Base-by-base conservation (phyloP, 2,113 vertebrate species). In the Nyctereutes procyonoides region DNA sequence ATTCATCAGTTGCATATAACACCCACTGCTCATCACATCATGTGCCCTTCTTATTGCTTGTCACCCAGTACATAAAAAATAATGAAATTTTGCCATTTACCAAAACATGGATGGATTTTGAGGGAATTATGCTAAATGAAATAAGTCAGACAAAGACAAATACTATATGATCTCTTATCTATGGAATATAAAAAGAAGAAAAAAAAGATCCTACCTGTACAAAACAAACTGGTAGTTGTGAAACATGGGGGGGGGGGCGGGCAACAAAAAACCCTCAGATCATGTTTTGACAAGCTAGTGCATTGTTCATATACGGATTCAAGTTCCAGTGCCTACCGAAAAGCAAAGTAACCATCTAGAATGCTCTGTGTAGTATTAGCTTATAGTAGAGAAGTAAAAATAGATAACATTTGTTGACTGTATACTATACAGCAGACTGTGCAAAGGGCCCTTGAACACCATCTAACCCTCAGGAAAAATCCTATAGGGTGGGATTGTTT, bases 401-500 rank as follows among this genome's bases (percentile, higher is more conserved):
- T 22, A 43, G 53, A 13, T 30, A 60, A 26, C 8, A 16, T 56
- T n/a, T 32, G 51, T 6, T 60, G 15, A 79, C n/a, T 60, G 2
- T 30, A 5, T 60, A 12, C 5, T 55, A n/a, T 3, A 5, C 35
- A 11, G 2, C 3, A 63, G 11, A 24, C 15, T 76, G 12, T 24
- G 32, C 4, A 35, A 43, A 90, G 2, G 7, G 12, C 20, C 6
- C 13, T 91, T 3, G 1, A 55, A 15, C 30, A 56, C n/a, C 19
- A 32, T 51, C 48, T 35, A 35, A 38, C 17, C 6, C 20, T 90
- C 69, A 84, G 32, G 43, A 92, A 32, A 8, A 74, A 15, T 5
- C 35, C 0, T 38, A 1, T 4, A 32, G 1, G 16, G 3, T 56
- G 2, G 13, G 2, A 3, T n/a, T 1, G 15, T 35, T 74, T 81